Evolutionary conservation across 2,888 invertebrate genomes (phyloP), one percentile per base, ranked within the genome.

Genomic region (Ametastegia equiseti): DNA sequence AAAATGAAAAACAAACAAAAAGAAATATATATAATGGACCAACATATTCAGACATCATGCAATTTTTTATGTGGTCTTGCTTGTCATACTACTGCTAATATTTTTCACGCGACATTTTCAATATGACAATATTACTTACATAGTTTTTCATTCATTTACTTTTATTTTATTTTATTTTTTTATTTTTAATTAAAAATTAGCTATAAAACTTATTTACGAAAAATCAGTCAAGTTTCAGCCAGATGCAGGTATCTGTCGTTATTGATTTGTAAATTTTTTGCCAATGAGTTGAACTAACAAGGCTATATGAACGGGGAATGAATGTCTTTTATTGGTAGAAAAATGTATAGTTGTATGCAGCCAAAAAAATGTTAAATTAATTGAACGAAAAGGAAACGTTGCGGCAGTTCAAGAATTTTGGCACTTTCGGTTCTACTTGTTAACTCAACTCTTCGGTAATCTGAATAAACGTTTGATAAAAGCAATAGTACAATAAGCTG

Each of bases 1-100:
- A 73, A 73, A 81, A 71, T 54, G 73, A 69, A 81, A 83, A 81
- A 4, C 27, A 80, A 83, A 75, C 57, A 45, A 82, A 69, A 54
- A 81, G 57, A 81, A 65, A n/a, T 80, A 67, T n/a, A n/a, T n/a
- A 80, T 27, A 77, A 65, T 60, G 50, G 81, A 80, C 71, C 81
- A 77, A 80, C 45, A 80, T 47, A 80, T 81, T 82, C 81, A 84
- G 83, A 79, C 80, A 84, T 54, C 54, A 54, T 75, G 54, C 36
- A 50, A 75, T 50, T 50, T 39, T 30, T 75, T 36, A 33, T 71
- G 36, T 75, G 75, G 36, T 75, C 54, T 75, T 33, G 50, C 36
- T 50, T 54, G 75, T 54, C 36, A 75, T 75, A 75, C 75, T 75
- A 75, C 75, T 75, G 75, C 54, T 75, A 75, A 75, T 75, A 75